These are phyloP conservation scores for Pogoniulus pusillus DNA, from an alignment of 2,797 vertebrate genomes.

Conservation along the genomic window DNA sequence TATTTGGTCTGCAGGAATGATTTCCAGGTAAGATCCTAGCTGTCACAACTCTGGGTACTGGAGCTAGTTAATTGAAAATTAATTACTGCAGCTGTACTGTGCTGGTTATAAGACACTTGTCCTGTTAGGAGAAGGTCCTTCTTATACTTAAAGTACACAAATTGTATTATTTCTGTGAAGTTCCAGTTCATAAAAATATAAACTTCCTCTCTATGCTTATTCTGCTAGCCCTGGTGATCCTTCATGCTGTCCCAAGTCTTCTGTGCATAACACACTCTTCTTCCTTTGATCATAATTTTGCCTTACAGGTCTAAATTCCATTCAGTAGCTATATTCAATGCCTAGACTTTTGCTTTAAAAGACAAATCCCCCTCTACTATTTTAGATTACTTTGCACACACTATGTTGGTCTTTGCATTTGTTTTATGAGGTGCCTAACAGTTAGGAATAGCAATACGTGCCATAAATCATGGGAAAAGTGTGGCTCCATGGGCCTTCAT, in stretches of 20 bases:
- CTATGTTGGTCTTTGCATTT: neutral
- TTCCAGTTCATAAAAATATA: neutral
- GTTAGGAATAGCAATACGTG: neutral
- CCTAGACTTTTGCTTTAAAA: neutral
- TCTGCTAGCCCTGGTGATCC: neutral
- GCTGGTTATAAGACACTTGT: neutral
- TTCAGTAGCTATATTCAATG: neutral
- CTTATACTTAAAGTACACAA: neutral
- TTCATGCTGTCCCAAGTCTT: neutral
- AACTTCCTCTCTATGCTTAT: neutral
- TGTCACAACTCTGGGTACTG: neutral
- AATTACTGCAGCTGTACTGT: neutral
- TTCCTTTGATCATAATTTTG: neutral
- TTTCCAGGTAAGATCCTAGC: neutral
- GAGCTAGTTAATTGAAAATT: neutral
- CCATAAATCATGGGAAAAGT: neutral
- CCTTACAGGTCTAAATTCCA: neutral
- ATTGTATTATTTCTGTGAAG: neutral
- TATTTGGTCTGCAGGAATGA: neutral
- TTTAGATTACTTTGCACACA: neutral
- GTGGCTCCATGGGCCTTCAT: neutral
- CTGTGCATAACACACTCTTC: rapidly evolving
- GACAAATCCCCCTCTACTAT: neutral
- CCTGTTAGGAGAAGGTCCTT: neutral
- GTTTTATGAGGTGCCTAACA: neutral